These are phyloP conservation scores for Entomobrya proxima DNA, from an alignment of 2,888 invertebrate genomes.

Conservation along the genomic window DNA sequence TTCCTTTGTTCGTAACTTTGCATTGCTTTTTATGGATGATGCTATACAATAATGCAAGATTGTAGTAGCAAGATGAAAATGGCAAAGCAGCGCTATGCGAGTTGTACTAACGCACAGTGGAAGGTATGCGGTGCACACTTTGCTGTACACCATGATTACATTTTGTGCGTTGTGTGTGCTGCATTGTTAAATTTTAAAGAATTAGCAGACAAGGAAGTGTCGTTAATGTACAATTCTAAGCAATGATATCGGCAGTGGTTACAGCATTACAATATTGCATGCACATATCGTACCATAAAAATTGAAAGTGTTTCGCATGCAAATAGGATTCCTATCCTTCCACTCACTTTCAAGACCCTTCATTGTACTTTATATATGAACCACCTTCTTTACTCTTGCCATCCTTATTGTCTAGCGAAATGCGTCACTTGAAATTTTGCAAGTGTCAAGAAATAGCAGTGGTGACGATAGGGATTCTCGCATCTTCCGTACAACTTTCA, in stretches of 20 bases:
- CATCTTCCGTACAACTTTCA: neutral
- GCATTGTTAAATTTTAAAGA: neutral
- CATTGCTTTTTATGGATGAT: no score
- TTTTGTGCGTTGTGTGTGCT: neutral
- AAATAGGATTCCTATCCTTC: conserved; percentile 39
- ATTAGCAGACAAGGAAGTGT: conserved; percentile 35
- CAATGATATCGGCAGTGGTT: no score
- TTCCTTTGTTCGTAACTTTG: no score
- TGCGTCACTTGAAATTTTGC: conserved; percentile 40
- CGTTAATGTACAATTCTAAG: neutral
- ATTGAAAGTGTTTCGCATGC: conserved; percentile 44
- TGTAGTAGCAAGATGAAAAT: no score
- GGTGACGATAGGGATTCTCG: neutral
- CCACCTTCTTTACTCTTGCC: neutral
- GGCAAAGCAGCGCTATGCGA: no score
- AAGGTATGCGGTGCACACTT: neutral
- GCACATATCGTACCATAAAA: neutral
- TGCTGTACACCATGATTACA: neutral
- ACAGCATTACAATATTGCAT: no score
- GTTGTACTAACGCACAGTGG: no score
- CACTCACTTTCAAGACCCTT: conserved; percentile 63
- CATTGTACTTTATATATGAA: neutral
- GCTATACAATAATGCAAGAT: no score
- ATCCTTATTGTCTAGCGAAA: neutral
- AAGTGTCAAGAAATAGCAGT: conserved; percentile 33